Percentiles rank a stretch among this genome's conserved stretches.
Conservation (phyloP, 2,113 vertebrate genomes). For the Xenopus tropicalis region DNA sequence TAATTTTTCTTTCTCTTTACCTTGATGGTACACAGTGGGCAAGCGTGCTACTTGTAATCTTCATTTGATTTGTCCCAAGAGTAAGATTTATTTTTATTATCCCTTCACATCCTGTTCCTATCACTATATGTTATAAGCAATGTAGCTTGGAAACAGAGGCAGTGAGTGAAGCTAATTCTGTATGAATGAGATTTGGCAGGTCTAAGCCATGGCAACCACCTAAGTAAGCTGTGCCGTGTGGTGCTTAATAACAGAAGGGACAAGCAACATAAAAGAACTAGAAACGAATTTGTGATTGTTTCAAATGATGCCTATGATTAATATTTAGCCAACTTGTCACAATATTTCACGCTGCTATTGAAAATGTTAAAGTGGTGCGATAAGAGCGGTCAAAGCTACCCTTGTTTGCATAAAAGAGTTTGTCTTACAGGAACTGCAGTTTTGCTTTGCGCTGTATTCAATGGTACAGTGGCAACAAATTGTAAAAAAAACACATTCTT, state of each 20-base stretch:
- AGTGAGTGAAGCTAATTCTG: conserved; percentile 43
- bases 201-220: conserved; percentile 47
- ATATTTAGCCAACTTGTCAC: conserved; percentile 2
- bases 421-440: not conserved
- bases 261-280: conserved; percentile 10
- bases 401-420: not conserved
- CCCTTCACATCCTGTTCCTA: conserved; percentile 36
- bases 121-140: conserved; percentile 35
- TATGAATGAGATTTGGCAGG: conserved; percentile 45
- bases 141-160: conserved; percentile 40
- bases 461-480: not conserved
- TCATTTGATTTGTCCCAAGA: conserved; percentile 23
- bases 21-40: not conserved
- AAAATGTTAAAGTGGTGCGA: conserved; percentile 1
- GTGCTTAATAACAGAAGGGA: conserved; percentile 7
- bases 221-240: conserved; percentile 11
- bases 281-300: conserved; percentile 11
- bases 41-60: conserved; percentile 15
- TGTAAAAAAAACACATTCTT: too few relatives aligned
- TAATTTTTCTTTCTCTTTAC: conserved; percentile 1
- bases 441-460: not conserved
- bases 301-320: conserved; percentile 9
- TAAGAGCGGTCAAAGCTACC: not conserved
- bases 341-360: conserved; percentile 2
- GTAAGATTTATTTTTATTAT: not conserved